Evolutionary conservation across 2,113 vertebrate species (phyloP), one percentile per base, ranked within the genome.

Genomic region (Oxyruncus cristatus): DNA sequence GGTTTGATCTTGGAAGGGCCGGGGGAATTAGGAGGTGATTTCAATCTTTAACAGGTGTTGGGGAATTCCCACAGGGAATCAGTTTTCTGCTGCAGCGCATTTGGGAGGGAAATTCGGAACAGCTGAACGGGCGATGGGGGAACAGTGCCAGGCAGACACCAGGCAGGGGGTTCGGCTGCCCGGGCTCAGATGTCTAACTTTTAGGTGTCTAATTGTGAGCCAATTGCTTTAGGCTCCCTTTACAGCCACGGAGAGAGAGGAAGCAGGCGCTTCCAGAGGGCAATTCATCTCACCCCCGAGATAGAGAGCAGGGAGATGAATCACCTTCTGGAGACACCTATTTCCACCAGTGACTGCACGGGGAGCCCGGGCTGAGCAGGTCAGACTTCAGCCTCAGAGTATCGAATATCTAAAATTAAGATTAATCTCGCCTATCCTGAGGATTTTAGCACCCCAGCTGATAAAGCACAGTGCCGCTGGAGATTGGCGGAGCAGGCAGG

Each of bases 221-320:
- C 94, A 89, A 63, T 52, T 67, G 91, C 96, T 95, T 6, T 82
- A 91, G 96, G 95, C 95, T 96, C 56, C 89, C 93, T 89, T 84
- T 74, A 3, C 26, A 95, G 89, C 68, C 89, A 26, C 1, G 13
- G 71, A 93, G 80, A 89, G 83, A 76, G 76, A 89, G 83, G 79
- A 92, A 92, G 91, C 75, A 66, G 86, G 86, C 18, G 1, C 94
- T 92, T 95, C 95, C 95, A 95, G 91, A 95, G 96, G 95, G 89
- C 93, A 86, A 88, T 5, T 71, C 92, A 18, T 22, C 90, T 93
- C 58, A 1, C 71, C 95, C 89, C 72, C 2, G 0, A 74, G 77
- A 85, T 0, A 71, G 80, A 39, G 2, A 7, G 91, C 63, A n/a
- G 76, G 16, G 91, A 59, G 50, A 68, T 96, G 86, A 95, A 92